A percentile compares a stretch with the other conserved stretches of the same genome.
Evolutionary conservation across 2,113 vertebrate genomes (phyloP).

Genomic region (Acanthochromis polyacanthus): DNA sequence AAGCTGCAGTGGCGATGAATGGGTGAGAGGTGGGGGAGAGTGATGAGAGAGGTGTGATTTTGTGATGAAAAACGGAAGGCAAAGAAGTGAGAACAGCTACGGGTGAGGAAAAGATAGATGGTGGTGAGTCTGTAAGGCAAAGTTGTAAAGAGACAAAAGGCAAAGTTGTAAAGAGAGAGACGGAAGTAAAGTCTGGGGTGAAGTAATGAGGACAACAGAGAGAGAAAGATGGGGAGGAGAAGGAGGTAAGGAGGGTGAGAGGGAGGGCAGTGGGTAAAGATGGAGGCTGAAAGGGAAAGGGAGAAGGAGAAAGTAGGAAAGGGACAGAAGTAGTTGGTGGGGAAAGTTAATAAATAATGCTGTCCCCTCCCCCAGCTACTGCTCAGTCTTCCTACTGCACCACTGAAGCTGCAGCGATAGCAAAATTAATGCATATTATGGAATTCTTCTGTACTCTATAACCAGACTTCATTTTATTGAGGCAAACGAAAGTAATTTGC

Average conservation of each 20-base stretch:
- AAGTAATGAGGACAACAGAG: conserved; percentile 56
- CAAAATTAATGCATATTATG: not conserved
- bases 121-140: conserved; percentile 24
- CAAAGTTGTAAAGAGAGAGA: conserved; percentile 23
- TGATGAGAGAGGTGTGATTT: not conserved
- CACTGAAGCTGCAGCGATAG: not conserved
- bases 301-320: not conserved
- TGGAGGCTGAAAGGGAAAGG: conserved; percentile 3
- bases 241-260: conserved; percentile 5
- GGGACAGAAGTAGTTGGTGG: not conserved
- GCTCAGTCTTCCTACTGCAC: conserved; percentile 1
- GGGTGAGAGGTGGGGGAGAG: conserved; percentile 15
- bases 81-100: conserved; percentile 31
- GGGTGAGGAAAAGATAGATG: conserved; percentile 35
- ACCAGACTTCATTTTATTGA: not conserved
- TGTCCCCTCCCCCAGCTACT: not conserved
- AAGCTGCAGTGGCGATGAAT: conserved; percentile 29
- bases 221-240: conserved; percentile 25
- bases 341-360: conserved; percentile 1
- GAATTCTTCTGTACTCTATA: not conserved
- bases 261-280: conserved; percentile 6
- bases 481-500: no score
- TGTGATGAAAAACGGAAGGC: conserved; percentile 20
- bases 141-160: conserved; percentile 29
- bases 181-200: conserved; percentile 23